Evolutionary conservation across 92 coral and sea anemone species (phyloP).

Genomic region (Isaurus tuberculatus): DNA sequence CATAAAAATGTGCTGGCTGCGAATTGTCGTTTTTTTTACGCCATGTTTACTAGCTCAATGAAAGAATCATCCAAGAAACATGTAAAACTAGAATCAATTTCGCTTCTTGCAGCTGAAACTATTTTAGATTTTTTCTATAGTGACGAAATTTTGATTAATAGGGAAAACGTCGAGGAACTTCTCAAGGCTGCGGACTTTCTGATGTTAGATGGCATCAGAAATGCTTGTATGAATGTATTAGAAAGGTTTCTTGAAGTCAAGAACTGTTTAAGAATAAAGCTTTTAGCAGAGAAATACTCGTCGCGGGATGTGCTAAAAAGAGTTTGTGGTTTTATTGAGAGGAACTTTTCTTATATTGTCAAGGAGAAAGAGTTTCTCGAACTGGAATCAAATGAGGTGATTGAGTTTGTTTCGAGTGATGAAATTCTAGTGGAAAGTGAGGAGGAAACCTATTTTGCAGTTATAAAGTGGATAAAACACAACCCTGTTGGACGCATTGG

Average conservation of each 20-base stretch:
- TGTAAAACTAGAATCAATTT: conserved; percentile 63
- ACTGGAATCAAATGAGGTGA: conserved; percentile 46
- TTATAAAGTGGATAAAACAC: conserved; percentile 72
- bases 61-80: conserved; percentile 68
- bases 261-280: conserved; percentile 74
- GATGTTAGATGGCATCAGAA: conserved; percentile 65
- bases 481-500: conserved; percentile 43
- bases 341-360: conserved; percentile 59
- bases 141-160: conserved; percentile 63
- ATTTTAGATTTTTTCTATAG: conserved; percentile 82
- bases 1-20: conserved; percentile 83
- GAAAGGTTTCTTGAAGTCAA: conserved; percentile 48
- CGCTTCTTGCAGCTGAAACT: conserved; percentile 62
- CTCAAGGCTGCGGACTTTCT: conserved; percentile 70
- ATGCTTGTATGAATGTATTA: conserved; percentile 71
- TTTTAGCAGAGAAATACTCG: conserved; percentile 72
- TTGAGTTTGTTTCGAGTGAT: conserved; percentile 51
- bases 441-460: conserved; percentile 68
- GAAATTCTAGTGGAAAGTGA: conserved; percentile 71
- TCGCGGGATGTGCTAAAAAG: conserved; percentile 53
- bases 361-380: conserved; percentile 68
- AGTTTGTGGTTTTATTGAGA: conserved; percentile 61
- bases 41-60: conserved; percentile 88
- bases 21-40: conserved; percentile 78
- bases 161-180: conserved; percentile 66